phyloP scores from a whole-genome alignment of 2,113 vertebrate species.

The Mirza zaza region DNA sequence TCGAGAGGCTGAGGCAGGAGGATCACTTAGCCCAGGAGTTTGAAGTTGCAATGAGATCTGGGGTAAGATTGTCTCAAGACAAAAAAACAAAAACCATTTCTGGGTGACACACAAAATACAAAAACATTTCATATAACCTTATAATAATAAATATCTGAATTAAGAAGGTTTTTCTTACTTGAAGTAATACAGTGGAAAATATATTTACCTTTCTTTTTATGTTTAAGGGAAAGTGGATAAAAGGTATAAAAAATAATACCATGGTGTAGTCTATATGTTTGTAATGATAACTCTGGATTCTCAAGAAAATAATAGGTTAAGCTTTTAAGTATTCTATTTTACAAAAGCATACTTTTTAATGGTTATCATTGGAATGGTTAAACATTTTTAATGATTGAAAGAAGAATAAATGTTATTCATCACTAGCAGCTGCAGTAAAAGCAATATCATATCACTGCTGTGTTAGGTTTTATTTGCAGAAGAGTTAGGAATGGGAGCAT shows the following conservation, averaged over 20 bases:
- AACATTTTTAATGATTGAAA: not conserved
- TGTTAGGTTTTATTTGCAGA: not conserved
- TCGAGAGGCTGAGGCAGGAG: too few species aligned
- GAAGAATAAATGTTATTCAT: not conserved
- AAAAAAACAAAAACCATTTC: too few species aligned
- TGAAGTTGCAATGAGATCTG: too few species aligned
- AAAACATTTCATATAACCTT: conserved; percentile 20
- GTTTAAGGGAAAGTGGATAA: not conserved
- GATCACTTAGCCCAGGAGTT: too few species aligned
- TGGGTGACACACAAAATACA: not conserved
- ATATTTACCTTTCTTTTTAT: not conserved
- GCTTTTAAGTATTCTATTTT: not conserved
- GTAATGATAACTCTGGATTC: not conserved
- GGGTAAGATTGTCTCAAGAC: too few species aligned
- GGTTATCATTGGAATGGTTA: not conserved
- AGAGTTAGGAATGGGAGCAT: not conserved
- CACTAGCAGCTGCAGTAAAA: not conserved
- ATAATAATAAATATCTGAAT: not conserved
- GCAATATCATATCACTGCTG: not conserved
- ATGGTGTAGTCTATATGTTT: not conserved
- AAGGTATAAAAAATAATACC: not conserved
- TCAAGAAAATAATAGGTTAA: not conserved
- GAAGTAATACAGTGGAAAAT: not conserved
- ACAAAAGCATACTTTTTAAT: not conserved
- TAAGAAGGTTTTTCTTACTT: not conserved